Evolutionary conservation across 2,888 invertebrate genomes (phyloP).

Genomic region (Argyresthia goedartella): DNA sequence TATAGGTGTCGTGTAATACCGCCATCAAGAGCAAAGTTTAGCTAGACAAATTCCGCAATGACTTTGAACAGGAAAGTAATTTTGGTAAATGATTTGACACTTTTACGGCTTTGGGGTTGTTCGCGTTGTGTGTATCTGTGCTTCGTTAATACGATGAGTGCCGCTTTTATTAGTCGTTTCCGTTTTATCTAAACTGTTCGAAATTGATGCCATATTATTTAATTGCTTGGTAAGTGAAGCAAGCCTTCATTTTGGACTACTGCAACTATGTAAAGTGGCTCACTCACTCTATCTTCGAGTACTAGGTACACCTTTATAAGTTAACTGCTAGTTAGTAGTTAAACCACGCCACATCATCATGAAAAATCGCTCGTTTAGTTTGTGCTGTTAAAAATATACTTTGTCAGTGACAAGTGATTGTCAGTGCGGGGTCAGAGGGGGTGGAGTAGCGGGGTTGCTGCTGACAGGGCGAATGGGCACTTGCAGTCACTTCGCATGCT

Average conservation of each 20-base stretch:
- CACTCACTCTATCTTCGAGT: no score
- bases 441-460: background rate
- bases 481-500: background rate
- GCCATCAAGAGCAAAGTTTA: background rate
- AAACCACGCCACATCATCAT: no score
- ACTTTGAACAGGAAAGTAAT: slow-evolving; percentile 37
- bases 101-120: slow-evolving; percentile 29
- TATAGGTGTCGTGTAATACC: no score
- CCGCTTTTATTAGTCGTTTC: slow-evolving; percentile 41
- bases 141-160: slow-evolving; percentile 36
- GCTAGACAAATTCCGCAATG: slow-evolving; percentile 7
- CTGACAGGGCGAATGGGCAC: background rate
- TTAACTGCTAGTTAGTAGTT: no score
- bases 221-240: background rate
- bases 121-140: slow-evolving; percentile 25
- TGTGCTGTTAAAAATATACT: no score
- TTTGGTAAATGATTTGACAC: slow-evolving; percentile 51
- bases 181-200: background rate
- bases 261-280: no score
- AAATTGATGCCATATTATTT: background rate
- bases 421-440: background rate
- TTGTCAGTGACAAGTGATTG: background rate
- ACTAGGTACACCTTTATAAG: no score
- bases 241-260: no score
- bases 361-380: no score